Evolutionary conservation across 1,140 invertebrate genomes (phyloP), one percentile per base, ranked within the genome.

Genomic region (Linepithema humile): DNA sequence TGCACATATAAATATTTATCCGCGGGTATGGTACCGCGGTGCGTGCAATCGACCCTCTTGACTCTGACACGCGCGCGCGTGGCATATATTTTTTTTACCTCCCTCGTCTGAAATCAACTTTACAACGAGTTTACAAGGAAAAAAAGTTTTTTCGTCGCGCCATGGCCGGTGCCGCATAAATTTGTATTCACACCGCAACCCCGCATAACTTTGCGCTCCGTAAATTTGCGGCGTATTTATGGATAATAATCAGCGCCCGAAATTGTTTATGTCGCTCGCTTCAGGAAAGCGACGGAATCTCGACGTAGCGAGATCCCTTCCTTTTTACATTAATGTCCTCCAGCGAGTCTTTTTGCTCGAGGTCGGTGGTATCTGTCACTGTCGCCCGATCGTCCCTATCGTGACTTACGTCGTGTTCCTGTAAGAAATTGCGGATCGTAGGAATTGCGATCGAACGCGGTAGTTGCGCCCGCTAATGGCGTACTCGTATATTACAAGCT

Each of bases 1-100:
- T 85, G 83, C 75, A 53, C 60, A 62, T 82, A 85, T 87, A 87
- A 87, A 87, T 87, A 85, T 87, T 87, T 87, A 87, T 85, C 45
- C 75, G 48, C 48, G 60, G 59, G 6, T 60, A 60, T 2, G 15
- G 10, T n/a, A 26, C 32, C 60, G 12, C 53, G 53, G 53, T 87
- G 70, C 83, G 83, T 84, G 73, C 55, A 62, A 70, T 23, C 67
- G 32, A 26, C 53, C n/a, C 45, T 38, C 53, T 67, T 26, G 35
- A 38, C 60, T 84, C 53, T 50, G 60, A 55, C 43, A 59, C 75
- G 23, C 32, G 59, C 57, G 43, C 60, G 69, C 59, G 78, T 74
- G 50, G 59, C 60, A 40, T 74, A 74, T 85, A 53, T 57, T 69
- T 72, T 59, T 45, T 35, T 53, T n/a, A n/a, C 6, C 60, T 23